Conservation (phyloP, 1,140 invertebrate genomes). For the Lepeophtheirus salmonis region DNA sequence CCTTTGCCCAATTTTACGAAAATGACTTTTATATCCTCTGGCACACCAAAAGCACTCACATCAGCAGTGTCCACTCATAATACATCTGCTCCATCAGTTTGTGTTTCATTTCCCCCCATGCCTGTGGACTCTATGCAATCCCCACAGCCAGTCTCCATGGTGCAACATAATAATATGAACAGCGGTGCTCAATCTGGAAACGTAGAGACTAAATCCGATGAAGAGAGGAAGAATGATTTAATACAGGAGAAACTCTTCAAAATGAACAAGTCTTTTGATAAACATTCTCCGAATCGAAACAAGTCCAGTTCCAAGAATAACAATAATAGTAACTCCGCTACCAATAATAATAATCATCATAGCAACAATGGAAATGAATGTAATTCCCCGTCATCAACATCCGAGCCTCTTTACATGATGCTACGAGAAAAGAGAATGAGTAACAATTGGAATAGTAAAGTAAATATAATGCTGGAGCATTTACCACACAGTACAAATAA, state of each 20-base stretch:
- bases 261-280: not conserved
- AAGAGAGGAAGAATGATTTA: constrained; percentile 11
- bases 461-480: too few species aligned
- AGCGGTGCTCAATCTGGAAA: not conserved
- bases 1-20: not conserved
- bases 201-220: not conserved
- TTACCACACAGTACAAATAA: too few species aligned
- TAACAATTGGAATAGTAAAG: not conserved
- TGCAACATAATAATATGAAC: not conserved
- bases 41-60: not conserved
- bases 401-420: not conserved
- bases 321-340: too few species aligned
- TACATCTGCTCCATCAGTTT: not conserved
- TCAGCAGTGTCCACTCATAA: not conserved
- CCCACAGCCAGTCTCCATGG: not conserved
- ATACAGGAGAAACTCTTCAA: constrained; percentile 8
- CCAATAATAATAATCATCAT: too few species aligned
- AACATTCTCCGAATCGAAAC: not conserved
- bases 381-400: not conserved
- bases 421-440: constrained; percentile 5
- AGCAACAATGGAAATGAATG: too few species aligned
- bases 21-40: not conserved
- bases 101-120: too few species aligned
- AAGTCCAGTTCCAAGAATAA: too few species aligned
- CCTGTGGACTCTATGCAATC: not conserved